Evolutionary conservation across 2,888 invertebrate species (phyloP).

Genomic region (Steinernema scapterisci): DNA sequence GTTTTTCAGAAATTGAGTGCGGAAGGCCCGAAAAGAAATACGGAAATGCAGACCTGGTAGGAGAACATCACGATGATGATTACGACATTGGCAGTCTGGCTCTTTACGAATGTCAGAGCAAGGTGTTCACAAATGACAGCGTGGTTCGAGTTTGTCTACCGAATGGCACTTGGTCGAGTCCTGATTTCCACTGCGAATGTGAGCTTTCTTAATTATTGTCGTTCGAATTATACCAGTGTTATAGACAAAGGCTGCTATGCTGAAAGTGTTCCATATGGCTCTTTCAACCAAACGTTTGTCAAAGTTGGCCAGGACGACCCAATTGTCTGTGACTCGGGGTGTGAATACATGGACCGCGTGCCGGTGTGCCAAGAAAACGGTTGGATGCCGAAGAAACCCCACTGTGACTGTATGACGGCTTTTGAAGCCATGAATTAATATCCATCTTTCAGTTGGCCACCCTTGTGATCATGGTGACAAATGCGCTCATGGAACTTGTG

Average conservation of each 20-base stretch:
- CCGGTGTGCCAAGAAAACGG: not conserved
- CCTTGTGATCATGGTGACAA: not conserved
- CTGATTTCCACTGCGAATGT: conserved; percentile 39
- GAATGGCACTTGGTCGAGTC: conserved; percentile 38
- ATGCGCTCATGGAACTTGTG: not conserved
- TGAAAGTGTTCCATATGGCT: conserved; percentile 7
- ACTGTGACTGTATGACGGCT: not conserved
- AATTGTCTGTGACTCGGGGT: conserved; percentile 8
- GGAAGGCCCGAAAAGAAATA: not conserved
- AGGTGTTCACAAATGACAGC: not conserved
- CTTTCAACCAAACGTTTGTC: conserved; percentile 14
- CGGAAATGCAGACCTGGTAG: not conserved
- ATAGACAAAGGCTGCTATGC: conserved; percentile 17
- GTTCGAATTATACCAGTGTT: not conserved
- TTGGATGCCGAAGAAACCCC: not conserved
- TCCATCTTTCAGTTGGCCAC: not conserved
- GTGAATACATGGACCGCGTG: not conserved
- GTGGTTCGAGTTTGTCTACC: conserved; percentile 24
- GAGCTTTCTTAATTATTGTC: not conserved
- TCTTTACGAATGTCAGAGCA: not conserved
- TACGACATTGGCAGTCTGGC: not conserved
- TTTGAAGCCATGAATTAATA: not conserved
- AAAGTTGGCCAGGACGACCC: conserved; percentile 4
- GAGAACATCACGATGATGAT: not conserved
- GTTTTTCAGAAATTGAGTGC: not conserved